These are phyloP conservation scores for Blennius ocellaris DNA, from an alignment of 2,113 vertebrate species.

Conservation along the genomic window DNA sequence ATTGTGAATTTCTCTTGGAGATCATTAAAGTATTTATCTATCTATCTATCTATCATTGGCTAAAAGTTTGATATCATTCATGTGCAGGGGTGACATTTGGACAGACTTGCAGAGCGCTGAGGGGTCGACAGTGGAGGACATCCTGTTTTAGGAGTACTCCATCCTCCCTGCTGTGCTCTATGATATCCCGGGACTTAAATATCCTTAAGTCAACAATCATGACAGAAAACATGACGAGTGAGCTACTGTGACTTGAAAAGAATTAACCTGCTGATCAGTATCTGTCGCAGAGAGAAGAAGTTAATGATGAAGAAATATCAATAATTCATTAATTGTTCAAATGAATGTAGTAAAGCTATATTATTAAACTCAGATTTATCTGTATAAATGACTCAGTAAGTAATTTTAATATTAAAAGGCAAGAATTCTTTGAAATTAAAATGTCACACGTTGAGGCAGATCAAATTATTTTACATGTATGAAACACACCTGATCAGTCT, in stretches of 20 bases:
- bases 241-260: constrained; percentile 9
- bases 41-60: too few species aligned
- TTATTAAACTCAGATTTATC: too few species aligned
- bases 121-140: constrained; percentile 32
- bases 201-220: constrained; percentile 39
- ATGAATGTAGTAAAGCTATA: too few species aligned
- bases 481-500: constrained; percentile 10
- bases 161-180: neutral
- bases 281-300: neutral
- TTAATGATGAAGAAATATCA: neutral
- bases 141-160: constrained; percentile 30
- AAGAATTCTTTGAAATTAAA: neutral
- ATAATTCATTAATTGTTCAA: neutral
- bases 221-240: constrained; percentile 19
- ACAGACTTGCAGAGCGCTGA: neutral
- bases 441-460: constrained; percentile 3
- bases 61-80: constrained; percentile 2
- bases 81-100: neutral
- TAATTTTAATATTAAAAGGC: too few species aligned
- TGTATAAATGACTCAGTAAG: too few species aligned
- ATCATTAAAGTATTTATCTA: too few species aligned
- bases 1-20: too few species aligned
- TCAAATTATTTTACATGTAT: constrained; percentile 5
- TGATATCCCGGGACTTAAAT: constrained; percentile 31
- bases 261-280: neutral